Evolutionary conservation across 1,140 invertebrate species (phyloP).

Genomic region (Drosophila nigrodunni): DNA sequence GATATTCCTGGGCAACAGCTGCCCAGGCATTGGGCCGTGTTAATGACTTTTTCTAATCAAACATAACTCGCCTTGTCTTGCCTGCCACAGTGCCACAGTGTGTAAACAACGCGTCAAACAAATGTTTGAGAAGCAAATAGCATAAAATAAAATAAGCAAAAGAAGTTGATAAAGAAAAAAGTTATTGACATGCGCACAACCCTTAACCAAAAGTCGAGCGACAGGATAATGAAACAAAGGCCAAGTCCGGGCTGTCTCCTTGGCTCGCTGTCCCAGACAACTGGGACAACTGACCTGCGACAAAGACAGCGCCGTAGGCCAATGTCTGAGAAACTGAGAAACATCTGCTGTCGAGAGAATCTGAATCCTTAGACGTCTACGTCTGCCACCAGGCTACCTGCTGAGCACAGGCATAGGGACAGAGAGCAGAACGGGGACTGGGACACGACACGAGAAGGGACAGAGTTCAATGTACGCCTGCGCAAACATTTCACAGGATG

Average conservation of each 20-base stretch:
- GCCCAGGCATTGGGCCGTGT: constrained; percentile 15
- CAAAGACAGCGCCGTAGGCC: constrained; percentile 52
- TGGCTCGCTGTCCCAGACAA: constrained; percentile 43
- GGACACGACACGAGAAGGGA: not conserved
- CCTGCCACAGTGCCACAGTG: not conserved
- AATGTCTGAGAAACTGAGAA: constrained; percentile 21
- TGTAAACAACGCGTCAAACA: constrained; percentile 55
- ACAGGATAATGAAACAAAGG: constrained; percentile 55
- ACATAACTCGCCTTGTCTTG: constrained; percentile 51
- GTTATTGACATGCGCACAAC: constrained; percentile 58
- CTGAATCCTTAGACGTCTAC: constrained; percentile 45
- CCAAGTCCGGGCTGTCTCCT: constrained; percentile 31
- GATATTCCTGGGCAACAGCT: constrained; percentile 39
- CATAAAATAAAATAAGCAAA: constrained; percentile 7
- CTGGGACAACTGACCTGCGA: constrained; percentile 74
- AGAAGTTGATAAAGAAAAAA: constrained; percentile 12
- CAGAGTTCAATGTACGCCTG: constrained; percentile 79
- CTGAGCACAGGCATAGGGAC: not conserved
- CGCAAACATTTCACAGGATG: constrained; percentile 59
- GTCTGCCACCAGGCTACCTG: constrained; percentile 46
- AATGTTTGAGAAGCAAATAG: constrained; percentile 62
- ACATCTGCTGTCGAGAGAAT: constrained; percentile 57
- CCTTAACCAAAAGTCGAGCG: constrained; percentile 35
- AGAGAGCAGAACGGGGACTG: not conserved
- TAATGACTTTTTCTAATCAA: constrained; percentile 77